These are phyloP conservation scores for Globicephala melas DNA, from an alignment of 2,113 vertebrate genomes.

Conservation along the genomic window DNA sequence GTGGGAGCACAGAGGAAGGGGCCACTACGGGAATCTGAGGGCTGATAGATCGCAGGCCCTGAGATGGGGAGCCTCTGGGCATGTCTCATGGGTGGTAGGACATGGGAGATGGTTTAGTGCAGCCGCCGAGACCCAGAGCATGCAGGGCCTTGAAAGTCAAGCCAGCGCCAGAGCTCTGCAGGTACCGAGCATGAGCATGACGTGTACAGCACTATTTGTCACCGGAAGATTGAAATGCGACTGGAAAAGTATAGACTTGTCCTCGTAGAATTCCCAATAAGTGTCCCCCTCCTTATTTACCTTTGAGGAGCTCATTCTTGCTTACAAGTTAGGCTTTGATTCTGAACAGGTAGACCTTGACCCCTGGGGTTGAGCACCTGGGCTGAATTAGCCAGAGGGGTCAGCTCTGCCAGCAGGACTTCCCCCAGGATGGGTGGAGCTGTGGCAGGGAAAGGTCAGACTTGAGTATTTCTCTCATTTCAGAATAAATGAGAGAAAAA, in stretches of 20 bases:
- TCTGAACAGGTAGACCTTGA: accelerated
- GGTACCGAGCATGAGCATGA: accelerated
- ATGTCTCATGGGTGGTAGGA: accelerated
- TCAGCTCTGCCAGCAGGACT: too few relatives aligned
- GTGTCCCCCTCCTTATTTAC: accelerated
- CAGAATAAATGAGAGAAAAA: not conserved
- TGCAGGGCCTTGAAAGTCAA: not conserved
- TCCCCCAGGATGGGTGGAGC: not conserved
- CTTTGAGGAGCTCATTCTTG: not conserved
- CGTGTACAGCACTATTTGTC: accelerated
- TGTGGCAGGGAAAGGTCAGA: not conserved
- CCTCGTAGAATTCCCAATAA: accelerated
- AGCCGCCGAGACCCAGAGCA: too few relatives aligned
- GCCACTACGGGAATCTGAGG: too few relatives aligned
- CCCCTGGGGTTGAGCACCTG: not conserved
- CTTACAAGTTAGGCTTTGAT: not conserved
- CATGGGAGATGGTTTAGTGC: accelerated
- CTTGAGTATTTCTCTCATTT: not conserved
- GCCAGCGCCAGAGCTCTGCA: accelerated
- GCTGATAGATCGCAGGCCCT: accelerated
- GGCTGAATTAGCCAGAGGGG: not conserved
- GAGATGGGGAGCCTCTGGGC: accelerated
- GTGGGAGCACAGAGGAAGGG: not conserved
- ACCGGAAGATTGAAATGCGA: not conserved
- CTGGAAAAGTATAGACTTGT: accelerated